These are phyloP conservation scores for Sebastes kiyomatsui DNA, from an alignment of 2,797 vertebrate species.

Conservation along the genomic window DNA sequence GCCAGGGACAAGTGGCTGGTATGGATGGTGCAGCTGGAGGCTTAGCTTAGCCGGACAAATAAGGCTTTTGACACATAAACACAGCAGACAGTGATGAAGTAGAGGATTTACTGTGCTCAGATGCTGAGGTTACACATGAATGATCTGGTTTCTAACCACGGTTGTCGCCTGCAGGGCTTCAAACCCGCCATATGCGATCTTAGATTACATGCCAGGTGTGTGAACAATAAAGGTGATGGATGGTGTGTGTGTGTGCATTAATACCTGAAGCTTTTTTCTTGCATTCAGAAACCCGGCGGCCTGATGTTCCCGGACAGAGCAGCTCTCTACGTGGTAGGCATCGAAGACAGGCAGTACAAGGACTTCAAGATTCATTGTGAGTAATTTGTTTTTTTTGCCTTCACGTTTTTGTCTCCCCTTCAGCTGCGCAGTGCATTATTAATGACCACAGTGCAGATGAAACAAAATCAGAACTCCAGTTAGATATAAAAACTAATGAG, in stretches of 20 bases:
- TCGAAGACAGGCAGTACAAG: conserved; percentile 98
- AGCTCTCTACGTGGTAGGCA: conserved; percentile 94
- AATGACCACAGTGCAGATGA: not conserved
- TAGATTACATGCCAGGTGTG: conserved; percentile 58
- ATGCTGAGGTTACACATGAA: conserved; percentile 40
- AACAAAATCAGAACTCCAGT: not conserved
- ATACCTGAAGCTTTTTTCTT: conserved; percentile 57
- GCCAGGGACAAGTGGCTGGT: conserved; percentile 99
- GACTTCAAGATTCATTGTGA: conserved; percentile 99
- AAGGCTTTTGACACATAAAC: conserved; percentile 22
- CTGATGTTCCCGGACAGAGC: conserved; percentile 99
- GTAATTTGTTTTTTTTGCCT: conserved; percentile 54
- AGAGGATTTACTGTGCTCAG: conserved; percentile 44
- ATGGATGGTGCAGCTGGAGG: conserved; percentile 41
- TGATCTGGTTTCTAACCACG: conserved; percentile 22
- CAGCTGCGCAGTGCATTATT: not conserved
- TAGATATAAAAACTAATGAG: not conserved
- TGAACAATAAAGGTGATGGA: conserved; percentile 41
- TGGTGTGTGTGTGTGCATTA: not conserved
- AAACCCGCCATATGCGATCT: conserved; percentile 21
- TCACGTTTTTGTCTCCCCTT: not conserved
- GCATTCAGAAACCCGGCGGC: conserved; percentile 95
- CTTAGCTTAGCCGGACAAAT: not conserved
- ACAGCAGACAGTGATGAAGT: conserved; percentile 37
- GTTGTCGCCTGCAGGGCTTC: conserved; percentile 37